A percentile compares a stretch with the other conserved stretches of the same genome.
phyloP scores from a whole-genome alignment of 2,113 vertebrate genomes.

The Hymenochirus boettgeri region DNA sequence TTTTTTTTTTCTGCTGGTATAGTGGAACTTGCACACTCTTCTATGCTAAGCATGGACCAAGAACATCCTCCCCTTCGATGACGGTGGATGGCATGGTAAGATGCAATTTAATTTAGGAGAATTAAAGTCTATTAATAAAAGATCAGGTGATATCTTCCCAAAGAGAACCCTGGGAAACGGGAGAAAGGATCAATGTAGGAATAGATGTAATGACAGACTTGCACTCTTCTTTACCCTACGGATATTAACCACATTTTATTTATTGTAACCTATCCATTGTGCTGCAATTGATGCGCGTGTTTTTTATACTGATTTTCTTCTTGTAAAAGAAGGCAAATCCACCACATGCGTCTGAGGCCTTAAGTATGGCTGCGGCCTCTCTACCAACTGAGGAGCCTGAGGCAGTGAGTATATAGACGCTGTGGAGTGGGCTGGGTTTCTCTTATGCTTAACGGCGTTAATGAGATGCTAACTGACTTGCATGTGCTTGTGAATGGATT shows the following conservation, averaged over 20 bases:
- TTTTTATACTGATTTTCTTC: slow-evolving; percentile 47
- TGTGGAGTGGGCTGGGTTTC: slow-evolving; percentile 29
- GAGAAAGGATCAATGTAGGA: no score
- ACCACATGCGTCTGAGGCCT: slow-evolving; percentile 61
- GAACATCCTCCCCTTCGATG: slow-evolving; percentile 80
- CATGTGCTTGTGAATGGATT: no score
- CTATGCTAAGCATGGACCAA: slow-evolving; percentile 57
- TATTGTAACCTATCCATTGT: no score
- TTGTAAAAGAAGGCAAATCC: slow-evolving; percentile 64
- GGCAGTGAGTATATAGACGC: slow-evolving; percentile 74
- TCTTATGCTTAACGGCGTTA: slow-evolving; percentile 39
- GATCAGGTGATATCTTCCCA: no score
- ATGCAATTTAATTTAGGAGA: no score
- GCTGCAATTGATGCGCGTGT: slow-evolving; percentile 52
- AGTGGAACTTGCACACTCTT: slow-evolving; percentile 52
- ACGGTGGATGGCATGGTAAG: slow-evolving; percentile 71
- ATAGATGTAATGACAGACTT: no score
- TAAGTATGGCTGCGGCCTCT: slow-evolving; percentile 50
- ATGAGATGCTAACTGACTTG: slow-evolving; percentile 40
- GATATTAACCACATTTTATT: not conserved
- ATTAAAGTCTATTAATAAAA: no score
- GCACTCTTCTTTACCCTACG: not conserved
- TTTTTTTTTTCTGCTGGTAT: not conserved
- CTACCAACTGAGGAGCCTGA: slow-evolving; percentile 61
- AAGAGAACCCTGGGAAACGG: no score